Base-by-base conservation (phyloP, 2,888 invertebrate species). In the Fragum whitleyi region DNA sequence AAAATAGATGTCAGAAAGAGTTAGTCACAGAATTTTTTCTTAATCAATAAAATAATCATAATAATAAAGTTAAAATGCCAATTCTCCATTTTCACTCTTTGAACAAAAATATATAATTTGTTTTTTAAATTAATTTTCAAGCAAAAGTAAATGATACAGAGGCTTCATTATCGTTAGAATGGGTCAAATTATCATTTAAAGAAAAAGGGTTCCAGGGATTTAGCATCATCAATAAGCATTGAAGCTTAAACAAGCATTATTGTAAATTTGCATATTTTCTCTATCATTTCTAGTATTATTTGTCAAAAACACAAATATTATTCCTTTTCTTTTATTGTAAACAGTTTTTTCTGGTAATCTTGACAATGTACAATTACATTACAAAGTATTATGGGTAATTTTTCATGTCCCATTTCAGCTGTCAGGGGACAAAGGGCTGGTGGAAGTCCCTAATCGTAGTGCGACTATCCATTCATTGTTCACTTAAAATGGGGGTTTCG, bases 371-470 rank as follows among this genome's bases (percentile, higher is more conserved):
- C 55, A 73, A 36, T 69, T 73, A 70, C 62, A 72, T 72, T 73
- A 76, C 51, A 61, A 61, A 39, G 72, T 74, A 81, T 77, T 71
- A 74, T 55, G 62, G 69, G 75, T 75, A 61, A 81, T 81, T 81
- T 73, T 81, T 81, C 81, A 78, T 42, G 59, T 68, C 36, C 59
- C 42, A 51, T 23, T 78, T 69, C 55, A 47, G 26, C 57, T 76
- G 81, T 81, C 78, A 78, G 11, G 26, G 69, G 26, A 75, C 69
- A 75, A 59, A 69, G 75, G 61, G 59, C 26, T 29, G 19, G 5
- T 29, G 32, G 21, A 59, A 39, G 29, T 21, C 26, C 42, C 71
- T 71, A 71, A 71, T 71, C 59, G 39, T 9, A 9, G 53, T 5
- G 26, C 23, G 39, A 29, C 19, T 29, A 47, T 29, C 55, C 65